Evolutionary conservation across 2,113 vertebrate species (phyloP).

Genomic region (Sander vitreus): DNA sequence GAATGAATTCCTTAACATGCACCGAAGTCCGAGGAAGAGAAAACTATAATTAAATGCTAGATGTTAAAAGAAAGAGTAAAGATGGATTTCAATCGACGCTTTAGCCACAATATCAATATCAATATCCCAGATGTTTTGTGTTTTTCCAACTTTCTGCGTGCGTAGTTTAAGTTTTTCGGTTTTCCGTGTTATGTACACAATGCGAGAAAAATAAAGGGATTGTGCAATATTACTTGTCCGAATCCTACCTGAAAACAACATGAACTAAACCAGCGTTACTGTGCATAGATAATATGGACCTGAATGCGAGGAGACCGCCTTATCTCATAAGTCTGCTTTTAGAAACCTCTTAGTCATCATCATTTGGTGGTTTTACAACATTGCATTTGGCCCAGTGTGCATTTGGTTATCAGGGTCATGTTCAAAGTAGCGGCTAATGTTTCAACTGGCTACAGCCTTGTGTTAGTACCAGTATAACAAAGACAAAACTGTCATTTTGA

Average conservation of each 20-base stretch:
- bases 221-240: not conserved
- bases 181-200: not conserved
- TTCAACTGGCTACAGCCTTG: conserved; percentile 48
- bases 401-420: conserved; percentile 84
- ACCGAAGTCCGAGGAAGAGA: conserved; percentile 18
- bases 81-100: conserved; percentile 20
- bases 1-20: conserved; percentile 67
- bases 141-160: conserved; percentile 9
- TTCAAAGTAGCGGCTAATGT: conserved; percentile 81
- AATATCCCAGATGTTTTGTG: conserved; percentile 24
- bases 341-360: conserved; percentile 71
- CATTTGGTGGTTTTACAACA: conserved; percentile 72
- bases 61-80: conserved; percentile 5
- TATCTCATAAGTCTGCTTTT: conserved; percentile 64
- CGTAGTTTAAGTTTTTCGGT: not conserved
- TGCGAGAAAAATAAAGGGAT: not conserved
- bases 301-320: conserved; percentile 46
- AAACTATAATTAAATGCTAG: conserved; percentile 3
- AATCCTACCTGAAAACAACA: conserved; percentile 10
- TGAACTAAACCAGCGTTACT: conserved; percentile 5
- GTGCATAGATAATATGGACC: conserved; percentile 4
- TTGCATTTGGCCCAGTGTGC: conserved; percentile 70
- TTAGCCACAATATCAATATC: conserved; percentile 32
- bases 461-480: not conserved
- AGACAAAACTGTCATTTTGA: conserved; percentile 18